These are phyloP conservation scores for Centropus unirufus DNA, from an alignment of 2,113 vertebrate species.

Conservation along the genomic window DNA sequence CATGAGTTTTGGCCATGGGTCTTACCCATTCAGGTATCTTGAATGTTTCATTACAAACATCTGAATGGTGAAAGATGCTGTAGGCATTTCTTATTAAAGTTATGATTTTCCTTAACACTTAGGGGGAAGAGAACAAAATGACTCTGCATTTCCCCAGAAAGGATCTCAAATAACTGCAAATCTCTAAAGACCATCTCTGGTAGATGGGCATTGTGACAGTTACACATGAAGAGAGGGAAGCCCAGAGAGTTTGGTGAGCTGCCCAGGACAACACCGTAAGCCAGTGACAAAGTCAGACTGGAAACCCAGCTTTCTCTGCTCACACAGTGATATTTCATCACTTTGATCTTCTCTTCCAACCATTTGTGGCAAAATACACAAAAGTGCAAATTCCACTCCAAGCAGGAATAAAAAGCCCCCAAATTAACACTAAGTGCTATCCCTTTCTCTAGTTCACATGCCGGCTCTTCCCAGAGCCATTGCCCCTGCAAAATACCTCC, in stretches of 20 bases:
- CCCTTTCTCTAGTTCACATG: not conserved
- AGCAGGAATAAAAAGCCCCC: not conserved
- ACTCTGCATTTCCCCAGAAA: not conserved
- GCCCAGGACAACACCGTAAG: not conserved
- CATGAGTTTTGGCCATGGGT: not conserved
- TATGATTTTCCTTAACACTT: not conserved
- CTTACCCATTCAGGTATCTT: not conserved
- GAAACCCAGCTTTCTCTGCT: not conserved
- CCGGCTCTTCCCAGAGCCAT: not conserved
- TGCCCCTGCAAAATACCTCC: not conserved
- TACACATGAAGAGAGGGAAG: not conserved
- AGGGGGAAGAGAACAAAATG: not conserved
- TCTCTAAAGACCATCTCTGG: not conserved
- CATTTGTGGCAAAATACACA: not conserved
- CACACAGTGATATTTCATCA: not conserved
- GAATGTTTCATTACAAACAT: not conserved
- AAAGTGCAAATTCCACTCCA: not conserved
- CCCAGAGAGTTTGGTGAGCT: not conserved
- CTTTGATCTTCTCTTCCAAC: not conserved
- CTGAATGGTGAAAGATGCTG: not conserved
- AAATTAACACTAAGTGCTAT: not conserved
- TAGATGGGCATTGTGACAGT: accelerated
- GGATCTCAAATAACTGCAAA: not conserved
- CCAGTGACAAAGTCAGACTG: not conserved
- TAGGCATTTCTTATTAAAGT: not conserved